Conservation (phyloP, 2,113 vertebrate genomes). For the Rutilus rutilus region DNA sequence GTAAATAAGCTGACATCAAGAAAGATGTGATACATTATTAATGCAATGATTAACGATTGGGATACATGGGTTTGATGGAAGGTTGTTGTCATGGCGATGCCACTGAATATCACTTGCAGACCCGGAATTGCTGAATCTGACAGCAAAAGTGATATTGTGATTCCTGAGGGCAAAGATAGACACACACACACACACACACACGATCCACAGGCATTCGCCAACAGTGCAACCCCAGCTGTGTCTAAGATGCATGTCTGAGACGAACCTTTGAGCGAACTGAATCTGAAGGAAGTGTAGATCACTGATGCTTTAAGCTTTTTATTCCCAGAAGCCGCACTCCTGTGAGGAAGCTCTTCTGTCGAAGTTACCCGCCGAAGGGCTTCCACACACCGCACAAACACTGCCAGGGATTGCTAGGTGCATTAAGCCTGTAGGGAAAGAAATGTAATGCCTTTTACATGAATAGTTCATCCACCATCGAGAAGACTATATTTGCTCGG, state of each 20-base stretch:
- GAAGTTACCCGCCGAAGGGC: neutral
- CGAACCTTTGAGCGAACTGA: slow-evolving; percentile 14
- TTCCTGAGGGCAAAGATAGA: slow-evolving; percentile 24
- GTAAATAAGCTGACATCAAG: slow-evolving; percentile 67
- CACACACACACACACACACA: slow-evolving; percentile 44
- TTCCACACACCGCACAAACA: neutral
- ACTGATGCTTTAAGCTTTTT: slow-evolving; percentile 5
- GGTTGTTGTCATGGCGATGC: slow-evolving; percentile 65
- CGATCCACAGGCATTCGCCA: neutral
- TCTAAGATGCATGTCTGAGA: slow-evolving; percentile 18
- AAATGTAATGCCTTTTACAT: neutral
- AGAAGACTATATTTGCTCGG: neutral
- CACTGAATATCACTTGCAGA: slow-evolving; percentile 19
- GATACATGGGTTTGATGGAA: slow-evolving; percentile 64
- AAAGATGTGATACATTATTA: slow-evolving; percentile 66
- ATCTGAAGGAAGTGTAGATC: slow-evolving; percentile 7
- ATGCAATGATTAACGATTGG: slow-evolving; percentile 57
- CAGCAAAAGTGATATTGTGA: slow-evolving; percentile 7
- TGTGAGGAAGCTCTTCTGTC: neutral
- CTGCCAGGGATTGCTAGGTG: neutral
- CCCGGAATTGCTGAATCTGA: slow-evolving; percentile 6
- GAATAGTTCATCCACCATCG: neutral
- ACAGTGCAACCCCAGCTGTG: slow-evolving; percentile 39
- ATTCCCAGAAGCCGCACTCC: slow-evolving; percentile 22
- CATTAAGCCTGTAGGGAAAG: neutral